Evolutionary conservation across 1,140 invertebrate genomes (phyloP).

Genomic region (Cotesia typhae): DNA sequence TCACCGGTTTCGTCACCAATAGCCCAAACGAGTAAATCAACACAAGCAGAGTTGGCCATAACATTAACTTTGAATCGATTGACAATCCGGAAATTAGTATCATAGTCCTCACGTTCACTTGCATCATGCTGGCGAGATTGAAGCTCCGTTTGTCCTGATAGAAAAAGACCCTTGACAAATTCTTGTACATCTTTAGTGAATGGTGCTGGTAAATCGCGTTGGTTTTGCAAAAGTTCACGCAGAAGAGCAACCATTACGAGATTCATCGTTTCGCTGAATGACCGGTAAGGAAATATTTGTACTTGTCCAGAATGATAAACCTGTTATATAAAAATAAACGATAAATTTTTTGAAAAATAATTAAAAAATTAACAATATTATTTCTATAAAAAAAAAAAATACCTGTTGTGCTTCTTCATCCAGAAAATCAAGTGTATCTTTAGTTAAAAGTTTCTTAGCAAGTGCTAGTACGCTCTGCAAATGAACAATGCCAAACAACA

Average conservation of each 20-base stretch:
- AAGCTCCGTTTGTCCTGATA: constrained; percentile 91
- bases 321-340: constrained; percentile 41
- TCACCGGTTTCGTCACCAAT: constrained; percentile 95
- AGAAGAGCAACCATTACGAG: constrained; percentile 92
- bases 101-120: constrained; percentile 82
- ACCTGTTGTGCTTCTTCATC: constrained; percentile 87
- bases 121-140: constrained; percentile 84
- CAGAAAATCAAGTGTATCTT: constrained; percentile 82
- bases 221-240: constrained; percentile 88
- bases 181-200: constrained; percentile 96
- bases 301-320: constrained; percentile 65
- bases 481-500: constrained; percentile 78
- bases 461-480: constrained; percentile 80
- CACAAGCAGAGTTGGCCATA: constrained; percentile 95
- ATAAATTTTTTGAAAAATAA: constrained; percentile 4
- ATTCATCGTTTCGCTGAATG: constrained; percentile 94
- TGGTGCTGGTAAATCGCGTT: constrained; percentile 85
- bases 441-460: constrained; percentile 88
- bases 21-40: constrained; percentile 97
- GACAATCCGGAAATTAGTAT: constrained; percentile 79
- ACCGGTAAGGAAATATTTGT: constrained; percentile 85
- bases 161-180: constrained; percentile 84
- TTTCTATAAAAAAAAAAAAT: constrained; percentile 51
- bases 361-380: neutral
- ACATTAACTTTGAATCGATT: constrained; percentile 96